Base-by-base conservation (phyloP, 2,113 vertebrate genomes). In the Corydoras maculifer region DNA sequence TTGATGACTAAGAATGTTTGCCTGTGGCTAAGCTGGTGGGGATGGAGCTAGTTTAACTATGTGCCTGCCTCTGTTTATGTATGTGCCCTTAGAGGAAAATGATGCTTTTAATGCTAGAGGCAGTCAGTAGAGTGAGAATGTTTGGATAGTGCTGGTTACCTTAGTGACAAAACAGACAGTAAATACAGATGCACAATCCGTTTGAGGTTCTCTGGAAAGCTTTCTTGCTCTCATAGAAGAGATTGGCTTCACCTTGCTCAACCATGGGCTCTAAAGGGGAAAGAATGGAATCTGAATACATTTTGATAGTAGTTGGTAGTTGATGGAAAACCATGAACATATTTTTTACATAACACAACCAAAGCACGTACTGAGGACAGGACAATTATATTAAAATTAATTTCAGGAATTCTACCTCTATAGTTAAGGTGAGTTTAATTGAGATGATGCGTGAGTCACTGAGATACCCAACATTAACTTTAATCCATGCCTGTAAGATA, bases 141-240 rank as follows among this genome's bases (percentile, higher is more conserved):
- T 87, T 87, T 87, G 85, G 82, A 81, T 82, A 86, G 80, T 80
- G 82, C 72, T 77, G 81, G 86, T 87, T 89, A 86, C 86, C 83
- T 68, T 86, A 80, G 86, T 25, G 70, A 88, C 84, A 84, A 85
- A 84, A 79, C 76, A 68, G 84, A 86, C 75, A 48, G 83, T 81
- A 87, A 88, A 90, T 75, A 84, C 59, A 82, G 75, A 83, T 69
- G 15, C 50, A 77, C 32, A 72, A 66, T 74, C 75, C 70, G 65
- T 62, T 80, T 79, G 82, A 79, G 79, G 77, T 73, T 79, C 79
- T 81, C 84, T 73, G 65, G 76, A 71, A 69, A 65, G 66, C 58
- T 58, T 70, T 14, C 62, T 13, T 65, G 68, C 61, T 62, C 31
- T 50, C 29, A 29, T 76, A 58, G 63, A 55, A 62, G 61, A 54